phyloP scores from a whole-genome alignment of 2,797 vertebrate genomes.

The Myotis planiceps region DNA sequence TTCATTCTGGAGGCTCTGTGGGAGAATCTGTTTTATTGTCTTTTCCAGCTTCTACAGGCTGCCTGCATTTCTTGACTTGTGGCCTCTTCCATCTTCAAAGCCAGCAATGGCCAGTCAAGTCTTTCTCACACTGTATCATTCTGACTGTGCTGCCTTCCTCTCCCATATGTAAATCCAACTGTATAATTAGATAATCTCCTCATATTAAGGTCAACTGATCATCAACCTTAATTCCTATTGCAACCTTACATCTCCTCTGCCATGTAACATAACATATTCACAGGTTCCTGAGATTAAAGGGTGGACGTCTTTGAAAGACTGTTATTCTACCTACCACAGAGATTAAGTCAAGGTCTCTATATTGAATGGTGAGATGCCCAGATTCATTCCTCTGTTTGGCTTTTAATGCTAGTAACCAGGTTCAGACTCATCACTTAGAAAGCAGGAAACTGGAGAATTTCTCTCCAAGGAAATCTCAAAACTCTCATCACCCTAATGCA shows the following conservation, averaged over 20 bases:
- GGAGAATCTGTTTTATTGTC: neutral
- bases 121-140: neutral
- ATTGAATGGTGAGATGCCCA: neutral
- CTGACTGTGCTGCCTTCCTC: neutral
- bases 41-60: neutral
- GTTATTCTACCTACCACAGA: neutral
- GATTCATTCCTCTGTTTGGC: neutral
- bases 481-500: neutral
- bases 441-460: constrained; percentile 24
- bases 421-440: neutral
- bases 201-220: neutral
- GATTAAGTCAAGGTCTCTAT: constrained; percentile 8
- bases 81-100: constrained; percentile 1
- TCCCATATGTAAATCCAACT: neutral
- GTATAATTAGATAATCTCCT: neutral
- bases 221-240: neutral
- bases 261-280: neutral
- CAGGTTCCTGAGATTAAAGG: neutral
- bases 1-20: neutral
- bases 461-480: constrained; percentile 10
- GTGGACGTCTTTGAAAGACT: constrained; percentile 17
- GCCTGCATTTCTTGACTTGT: neutral
- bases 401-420: neutral
- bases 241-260: neutral
- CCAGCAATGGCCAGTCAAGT: neutral